These are phyloP conservation scores for Mythimna lalbum DNA, from an alignment of 2,888 invertebrate species.

Conservation along the genomic window DNA sequence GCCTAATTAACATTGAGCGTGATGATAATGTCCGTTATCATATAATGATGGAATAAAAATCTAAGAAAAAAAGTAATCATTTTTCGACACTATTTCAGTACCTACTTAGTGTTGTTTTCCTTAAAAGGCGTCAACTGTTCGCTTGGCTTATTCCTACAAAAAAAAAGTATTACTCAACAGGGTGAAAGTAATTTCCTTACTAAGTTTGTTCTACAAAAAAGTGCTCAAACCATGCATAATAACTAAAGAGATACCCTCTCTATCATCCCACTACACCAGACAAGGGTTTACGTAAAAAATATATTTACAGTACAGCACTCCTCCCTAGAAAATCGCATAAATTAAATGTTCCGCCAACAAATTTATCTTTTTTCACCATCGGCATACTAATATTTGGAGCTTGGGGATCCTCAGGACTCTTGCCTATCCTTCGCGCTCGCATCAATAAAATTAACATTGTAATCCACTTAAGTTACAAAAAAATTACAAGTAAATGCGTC, in stretches of 20 bases:
- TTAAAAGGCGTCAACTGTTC: neutral
- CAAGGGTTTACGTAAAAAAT: constrained; percentile 56
- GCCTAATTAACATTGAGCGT: too few species aligned
- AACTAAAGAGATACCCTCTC: constrained; percentile 21
- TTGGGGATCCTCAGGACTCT: constrained; percentile 33
- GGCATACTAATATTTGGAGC: constrained; percentile 85
- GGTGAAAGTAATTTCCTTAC: neutral
- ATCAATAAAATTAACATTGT: constrained; percentile 90
- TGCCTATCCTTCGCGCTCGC: constrained; percentile 82
- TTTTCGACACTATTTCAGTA: too few species aligned
- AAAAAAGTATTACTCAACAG: neutral
- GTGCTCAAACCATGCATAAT: constrained; percentile 27
- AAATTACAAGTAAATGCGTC: constrained; percentile 81
- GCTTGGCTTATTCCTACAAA: neutral
- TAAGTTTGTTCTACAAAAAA: constrained; percentile 19
- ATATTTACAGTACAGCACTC: constrained; percentile 70
- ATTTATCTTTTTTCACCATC: constrained; percentile 89
- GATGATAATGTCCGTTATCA: too few species aligned
- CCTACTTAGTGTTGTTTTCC: neutral
- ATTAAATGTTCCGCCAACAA: constrained; percentile 87
- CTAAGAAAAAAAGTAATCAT: too few species aligned
- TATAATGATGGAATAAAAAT: too few species aligned
- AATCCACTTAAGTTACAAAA: constrained; percentile 87
- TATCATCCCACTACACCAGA: constrained; percentile 28
- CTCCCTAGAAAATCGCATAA: constrained; percentile 84